Base-by-base conservation (phyloP, 2,888 invertebrate genomes). In the Nomada fucata region DNA sequence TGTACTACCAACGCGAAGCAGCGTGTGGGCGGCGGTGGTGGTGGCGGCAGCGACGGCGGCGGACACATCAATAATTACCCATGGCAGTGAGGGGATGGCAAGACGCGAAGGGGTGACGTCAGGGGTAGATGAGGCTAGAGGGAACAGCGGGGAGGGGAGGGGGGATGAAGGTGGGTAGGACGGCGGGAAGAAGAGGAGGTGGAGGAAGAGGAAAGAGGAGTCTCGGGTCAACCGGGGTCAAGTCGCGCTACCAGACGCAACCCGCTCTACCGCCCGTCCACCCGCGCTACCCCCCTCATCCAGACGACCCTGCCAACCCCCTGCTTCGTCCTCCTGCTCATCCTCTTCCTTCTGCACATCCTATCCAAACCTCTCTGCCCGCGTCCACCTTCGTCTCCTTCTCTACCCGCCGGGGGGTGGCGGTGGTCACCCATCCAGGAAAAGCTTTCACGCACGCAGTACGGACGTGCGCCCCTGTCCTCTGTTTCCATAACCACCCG, bases 151-250 rank as follows among this genome's bases (percentile, higher is more conserved):
- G 36, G 15, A 29, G 47, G 80, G 69, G 47, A 55, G 84, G 78
- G 83, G 85, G 85, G 83, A 84, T 81, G 84, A 83, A 82, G 84
- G 87, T 87, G 85, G 86, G 76, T 76, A 79, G 82, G 75, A 72
- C 84, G 82, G 77, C 79, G 75, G 84, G 83, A 84, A 84, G 84
- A 80, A 79, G 85, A 84, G 85, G 79, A 70, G 78, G 86, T 26
- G 85, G 89, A 87, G 90, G 82, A 85, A 82, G 89, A 74, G 87
- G 87, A 89, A 87, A 88, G 89, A 91, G 90, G 88, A 89, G 89
- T 90, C 91, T 92, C 93, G 93, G 93, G 93, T 93, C 93, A 93
- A 93, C 93, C 91, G 93, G 92, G 93, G 93, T 93, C 93, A 93
- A 93, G 93, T 93, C 92, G 93, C 92, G 92, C 92, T 91, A 92